These are phyloP conservation scores for Heliconius ismenius DNA, from an alignment of 2,888 invertebrate species.

Conservation along the genomic window DNA sequence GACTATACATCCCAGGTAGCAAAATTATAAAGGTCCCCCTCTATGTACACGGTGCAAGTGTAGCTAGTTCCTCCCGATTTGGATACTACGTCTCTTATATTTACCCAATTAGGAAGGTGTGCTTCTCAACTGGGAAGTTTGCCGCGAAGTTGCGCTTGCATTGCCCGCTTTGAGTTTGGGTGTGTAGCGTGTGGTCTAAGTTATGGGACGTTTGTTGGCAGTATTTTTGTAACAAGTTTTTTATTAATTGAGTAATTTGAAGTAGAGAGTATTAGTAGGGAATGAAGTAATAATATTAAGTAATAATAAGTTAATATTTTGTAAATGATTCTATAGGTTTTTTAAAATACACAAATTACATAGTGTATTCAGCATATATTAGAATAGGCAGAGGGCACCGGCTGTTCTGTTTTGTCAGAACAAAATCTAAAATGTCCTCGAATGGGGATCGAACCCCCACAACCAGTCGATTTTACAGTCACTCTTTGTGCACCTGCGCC, in stretches of 20 bases:
- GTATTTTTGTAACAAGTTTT: background rate
- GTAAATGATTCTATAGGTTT: too few relatives aligned
- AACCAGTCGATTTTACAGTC: too few relatives aligned
- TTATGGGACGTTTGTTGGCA: conserved; percentile 24
- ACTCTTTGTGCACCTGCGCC: too few relatives aligned
- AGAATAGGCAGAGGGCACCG: too few relatives aligned
- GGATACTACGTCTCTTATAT: conserved; percentile 54
- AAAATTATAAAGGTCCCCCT: conserved; percentile 25
- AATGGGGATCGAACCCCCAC: too few relatives aligned
- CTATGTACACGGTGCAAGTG: conserved; percentile 8
- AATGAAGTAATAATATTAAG: too few relatives aligned
- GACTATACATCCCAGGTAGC: background rate
- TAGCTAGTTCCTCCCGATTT: conserved; percentile 33
- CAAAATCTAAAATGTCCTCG: too few relatives aligned
- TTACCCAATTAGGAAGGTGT: conserved; percentile 75
- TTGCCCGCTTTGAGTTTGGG: conserved; percentile 61
- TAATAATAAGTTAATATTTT: too few relatives aligned
- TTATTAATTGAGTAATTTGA: background rate
- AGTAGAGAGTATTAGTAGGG: too few relatives aligned
- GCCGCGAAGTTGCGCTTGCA: conserved; percentile 62
- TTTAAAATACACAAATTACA: too few relatives aligned
- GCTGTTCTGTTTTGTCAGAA: too few relatives aligned
- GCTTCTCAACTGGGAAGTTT: conserved; percentile 63
- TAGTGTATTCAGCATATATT: too few relatives aligned
- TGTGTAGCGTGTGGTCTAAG: conserved; percentile 44